Evolutionary conservation across 2,888 invertebrate species (phyloP), one percentile per base, ranked within the genome.

Genomic region (Anticlea derivata): DNA sequence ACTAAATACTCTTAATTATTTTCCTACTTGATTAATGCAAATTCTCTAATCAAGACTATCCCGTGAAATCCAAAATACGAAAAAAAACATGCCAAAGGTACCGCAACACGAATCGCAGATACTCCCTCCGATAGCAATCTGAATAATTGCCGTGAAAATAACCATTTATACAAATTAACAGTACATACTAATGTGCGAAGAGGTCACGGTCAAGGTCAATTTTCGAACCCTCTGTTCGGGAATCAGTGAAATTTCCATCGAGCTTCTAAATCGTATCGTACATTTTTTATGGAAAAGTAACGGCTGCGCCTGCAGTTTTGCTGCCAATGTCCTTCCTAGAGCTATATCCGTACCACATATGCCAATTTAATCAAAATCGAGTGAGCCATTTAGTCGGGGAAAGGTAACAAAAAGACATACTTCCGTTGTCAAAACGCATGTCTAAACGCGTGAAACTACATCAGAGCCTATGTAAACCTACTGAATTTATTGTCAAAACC

Each of bases 151-250:
- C 43, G 30, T 30, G 31, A 49, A 46, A 48, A 41, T 30, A 30
- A 7, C 30, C 23, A 46, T 46, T 38, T 30, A 7, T 30, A 38
- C 37, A 13, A 37, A 38, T 37, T 38, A 38, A 30, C 30, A 31
- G 11, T 13, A 37, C n/a, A n/a, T n/a, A n/a, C 44, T 47, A 44
- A 57, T 50, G 50, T 40, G 49, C 34, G 17, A 7, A 35, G 30
- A 46, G 52, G 49, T 51, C 37, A 37, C 20, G 23, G 43, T 22
- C 47, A 47, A 52, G 47, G 53, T 50, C 35, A 11, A 22, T 22
- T 22, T 8, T n/a, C n/a, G n/a, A n/a, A 7, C 17, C 17, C 17
- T 12, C 2, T n/a, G 6, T 12, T 7, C n/a, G 4, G 17, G 4
- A 17, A 3, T 17, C 2, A 3, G 17, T 17, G 2, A 4, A 17